Conservation (phyloP, 2,113 vertebrate species). For the Saiga tatarica region DNA sequence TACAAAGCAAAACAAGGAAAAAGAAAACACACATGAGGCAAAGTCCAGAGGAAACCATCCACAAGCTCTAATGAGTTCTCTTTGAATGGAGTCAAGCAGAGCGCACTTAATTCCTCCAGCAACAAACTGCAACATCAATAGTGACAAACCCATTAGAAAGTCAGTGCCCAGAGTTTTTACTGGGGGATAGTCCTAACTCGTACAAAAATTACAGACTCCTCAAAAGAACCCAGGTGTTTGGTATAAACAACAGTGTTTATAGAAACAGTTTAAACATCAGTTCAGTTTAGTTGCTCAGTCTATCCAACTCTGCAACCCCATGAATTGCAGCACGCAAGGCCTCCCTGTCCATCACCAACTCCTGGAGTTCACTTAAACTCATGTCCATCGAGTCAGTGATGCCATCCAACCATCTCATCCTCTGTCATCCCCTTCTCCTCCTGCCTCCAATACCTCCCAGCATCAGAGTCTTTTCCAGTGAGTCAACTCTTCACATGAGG, state of each 20-base stretch:
- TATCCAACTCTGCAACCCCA: fast-evolving
- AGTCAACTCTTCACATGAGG: too few relatives aligned
- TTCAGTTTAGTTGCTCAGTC: too few relatives aligned
- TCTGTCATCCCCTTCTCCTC: too few relatives aligned
- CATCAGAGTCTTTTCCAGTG: too few relatives aligned
- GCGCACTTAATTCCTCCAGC: not conserved
- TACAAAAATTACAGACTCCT: not conserved
- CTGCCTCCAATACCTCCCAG: too few relatives aligned
- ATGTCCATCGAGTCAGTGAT: fast-evolving
- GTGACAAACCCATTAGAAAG: not conserved
- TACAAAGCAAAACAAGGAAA: not conserved
- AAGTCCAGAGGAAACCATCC: not conserved
- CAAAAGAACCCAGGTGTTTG: not conserved
- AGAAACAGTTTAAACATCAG: not conserved
- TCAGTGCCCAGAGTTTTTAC: not conserved
- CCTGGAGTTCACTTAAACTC: too few relatives aligned
- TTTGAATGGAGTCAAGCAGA: not conserved
- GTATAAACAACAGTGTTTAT: not conserved
- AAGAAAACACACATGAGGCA: not conserved
- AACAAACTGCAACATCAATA: not conserved
- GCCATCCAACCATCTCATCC: too few relatives aligned
- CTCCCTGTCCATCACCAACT: too few relatives aligned
- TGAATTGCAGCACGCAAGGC: too few relatives aligned
- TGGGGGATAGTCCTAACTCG: not conserved
- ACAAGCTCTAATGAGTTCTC: not conserved